phyloP scores from a whole-genome alignment of 2,888 invertebrate genomes.

The Darwinula stevensoni region DNA sequence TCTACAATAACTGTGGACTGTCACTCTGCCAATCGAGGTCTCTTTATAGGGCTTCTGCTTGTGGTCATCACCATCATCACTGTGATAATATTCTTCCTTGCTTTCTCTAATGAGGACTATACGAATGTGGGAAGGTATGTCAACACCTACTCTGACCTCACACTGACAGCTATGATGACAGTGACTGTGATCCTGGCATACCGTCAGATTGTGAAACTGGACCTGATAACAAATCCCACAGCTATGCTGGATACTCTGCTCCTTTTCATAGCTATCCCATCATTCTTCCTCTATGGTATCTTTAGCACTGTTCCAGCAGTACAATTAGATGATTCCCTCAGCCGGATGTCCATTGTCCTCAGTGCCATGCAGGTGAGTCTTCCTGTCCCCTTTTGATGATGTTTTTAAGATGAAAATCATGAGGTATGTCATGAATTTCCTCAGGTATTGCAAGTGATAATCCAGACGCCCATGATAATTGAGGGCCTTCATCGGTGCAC shows the following conservation, averaged over 20 bases:
- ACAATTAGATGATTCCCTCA: no score
- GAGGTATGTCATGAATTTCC: no score
- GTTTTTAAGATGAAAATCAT: no score
- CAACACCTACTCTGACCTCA: conserved; percentile 19
- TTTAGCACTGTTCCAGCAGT: conserved; percentile 35
- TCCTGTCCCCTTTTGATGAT: no score
- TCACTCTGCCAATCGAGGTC: conserved; percentile 39
- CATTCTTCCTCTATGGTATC: conserved; percentile 35
- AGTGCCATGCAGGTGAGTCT: conserved; percentile 26
- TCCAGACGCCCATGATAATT: conserved; percentile 40
- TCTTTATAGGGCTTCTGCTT: conserved; percentile 33
- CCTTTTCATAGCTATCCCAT: conserved; percentile 36
- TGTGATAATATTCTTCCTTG: conserved; percentile 28
- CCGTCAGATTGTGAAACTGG: conserved; percentile 29
- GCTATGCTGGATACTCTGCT: conserved; percentile 35
- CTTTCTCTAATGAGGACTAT: conserved; percentile 21
- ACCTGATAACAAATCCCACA: conserved; percentile 30
- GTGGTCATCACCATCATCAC: conserved; percentile 26
- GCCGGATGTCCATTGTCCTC: conserved; percentile 24
- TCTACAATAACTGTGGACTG: conserved; percentile 26
- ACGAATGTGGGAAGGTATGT: conserved; percentile 19
- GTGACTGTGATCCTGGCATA: conserved; percentile 27
- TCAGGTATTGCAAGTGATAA: conserved; percentile 34
- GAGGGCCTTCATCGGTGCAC: conserved; percentile 43
- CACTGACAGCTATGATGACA: conserved; percentile 26